phyloP scores from a whole-genome alignment of 2,113 vertebrate genomes.

The Ramphastos sulfuratus region DNA sequence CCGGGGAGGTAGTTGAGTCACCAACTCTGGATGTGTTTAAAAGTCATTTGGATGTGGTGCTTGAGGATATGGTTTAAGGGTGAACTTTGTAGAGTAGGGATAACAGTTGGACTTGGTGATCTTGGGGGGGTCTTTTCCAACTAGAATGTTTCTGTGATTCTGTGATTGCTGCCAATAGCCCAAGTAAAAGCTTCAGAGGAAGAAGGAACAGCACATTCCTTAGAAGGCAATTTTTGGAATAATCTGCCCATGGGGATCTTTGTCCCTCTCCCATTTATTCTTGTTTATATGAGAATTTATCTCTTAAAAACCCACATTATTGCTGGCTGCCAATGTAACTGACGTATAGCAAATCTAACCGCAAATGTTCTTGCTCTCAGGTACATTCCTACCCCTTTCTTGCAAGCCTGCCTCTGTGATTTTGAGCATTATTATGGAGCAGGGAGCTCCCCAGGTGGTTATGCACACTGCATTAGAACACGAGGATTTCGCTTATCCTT shows the following conservation, averaged over 20 bases:
- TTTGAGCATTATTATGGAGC: slow-evolving; percentile 6
- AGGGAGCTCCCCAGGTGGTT: background rate
- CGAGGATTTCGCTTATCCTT: background rate
- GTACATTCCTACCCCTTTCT: background rate
- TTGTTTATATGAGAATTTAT: slow-evolving; percentile 1
- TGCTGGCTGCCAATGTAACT: slow-evolving; percentile 16
- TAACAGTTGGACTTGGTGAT: too few relatives aligned
- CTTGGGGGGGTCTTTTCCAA: too few relatives aligned
- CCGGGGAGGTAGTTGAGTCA: too few relatives aligned
- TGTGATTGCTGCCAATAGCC: background rate
- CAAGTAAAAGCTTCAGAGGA: background rate
- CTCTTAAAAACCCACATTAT: background rate
- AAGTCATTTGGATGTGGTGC: too few relatives aligned
- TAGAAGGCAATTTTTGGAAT: background rate
- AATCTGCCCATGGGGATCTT: background rate
- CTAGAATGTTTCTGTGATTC: too few relatives aligned
- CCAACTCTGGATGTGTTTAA: too few relatives aligned
- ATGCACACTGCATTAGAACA: background rate
- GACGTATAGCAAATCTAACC: background rate
- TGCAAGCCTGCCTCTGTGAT: background rate
- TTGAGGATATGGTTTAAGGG: too few relatives aligned
- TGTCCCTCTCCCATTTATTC: background rate
- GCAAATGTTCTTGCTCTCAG: slow-evolving; percentile 22
- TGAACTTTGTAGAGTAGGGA: too few relatives aligned
- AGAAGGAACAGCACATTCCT: background rate